Conservation (phyloP, 2,888 invertebrate species). For the Luperina nickerlii region DNA sequence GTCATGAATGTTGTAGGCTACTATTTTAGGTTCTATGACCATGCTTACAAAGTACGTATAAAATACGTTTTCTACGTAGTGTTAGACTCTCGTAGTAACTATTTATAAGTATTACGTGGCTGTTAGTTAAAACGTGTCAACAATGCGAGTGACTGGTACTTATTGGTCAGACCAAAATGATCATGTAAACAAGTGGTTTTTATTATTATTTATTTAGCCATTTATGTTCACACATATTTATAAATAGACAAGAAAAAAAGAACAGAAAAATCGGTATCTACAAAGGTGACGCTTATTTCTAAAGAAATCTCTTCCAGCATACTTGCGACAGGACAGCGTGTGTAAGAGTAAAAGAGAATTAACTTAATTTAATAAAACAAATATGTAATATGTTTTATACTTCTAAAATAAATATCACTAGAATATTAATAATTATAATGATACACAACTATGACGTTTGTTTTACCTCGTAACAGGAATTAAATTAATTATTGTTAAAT, state of each 20-base stretch:
- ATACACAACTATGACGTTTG: background rate
- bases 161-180: conserved; percentile 23
- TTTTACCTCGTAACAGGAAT: background rate
- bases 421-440: too few relatives aligned
- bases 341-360: too few relatives aligned
- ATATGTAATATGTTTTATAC: too few relatives aligned
- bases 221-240: background rate
- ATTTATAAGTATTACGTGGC: conserved; percentile 56
- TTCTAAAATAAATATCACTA: background rate
- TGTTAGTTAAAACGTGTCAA: conserved; percentile 38
- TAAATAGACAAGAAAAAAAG: too few relatives aligned
- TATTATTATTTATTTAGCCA: background rate
- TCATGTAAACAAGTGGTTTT: background rate
- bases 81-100: conserved; percentile 22
- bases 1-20: conserved; percentile 53
- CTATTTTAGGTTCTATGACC: conserved; percentile 43
- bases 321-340: too few relatives aligned
- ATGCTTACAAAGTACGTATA: conserved; percentile 7
- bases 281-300: too few relatives aligned
- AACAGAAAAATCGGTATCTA: too few relatives aligned
- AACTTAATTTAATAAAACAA: too few relatives aligned
- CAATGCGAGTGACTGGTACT: conserved; percentile 28
- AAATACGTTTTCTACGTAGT: conserved; percentile 27
- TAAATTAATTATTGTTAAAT: background rate
- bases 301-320: too few relatives aligned